phyloP scores from a whole-genome alignment of 2,888 invertebrate species.

The Apamea sordens region DNA sequence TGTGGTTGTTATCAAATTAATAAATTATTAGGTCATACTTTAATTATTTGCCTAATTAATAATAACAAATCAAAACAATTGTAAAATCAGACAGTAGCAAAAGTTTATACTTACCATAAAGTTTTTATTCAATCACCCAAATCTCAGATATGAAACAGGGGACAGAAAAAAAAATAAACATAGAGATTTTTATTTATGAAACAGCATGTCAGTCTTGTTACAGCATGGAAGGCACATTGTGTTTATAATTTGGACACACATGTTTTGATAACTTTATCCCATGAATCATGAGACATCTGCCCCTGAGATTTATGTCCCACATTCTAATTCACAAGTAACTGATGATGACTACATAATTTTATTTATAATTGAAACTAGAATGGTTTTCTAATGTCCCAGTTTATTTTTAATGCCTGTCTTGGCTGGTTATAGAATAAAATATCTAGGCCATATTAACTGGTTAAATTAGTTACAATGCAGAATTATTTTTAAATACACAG shows the following conservation, averaged over 20 bases:
- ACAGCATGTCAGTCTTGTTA: slow-evolving; percentile 64
- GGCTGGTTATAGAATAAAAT: background rate
- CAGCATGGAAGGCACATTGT: slow-evolving; percentile 70
- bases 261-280: slow-evolving; percentile 71
- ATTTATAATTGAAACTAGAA: slow-evolving; percentile 44
- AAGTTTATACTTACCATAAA: slow-evolving; percentile 15
- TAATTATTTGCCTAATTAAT: background rate
- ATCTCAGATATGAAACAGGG: slow-evolving; percentile 26
- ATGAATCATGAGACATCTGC: slow-evolving; percentile 81
- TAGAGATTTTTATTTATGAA: slow-evolving; percentile 74
- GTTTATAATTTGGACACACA: slow-evolving; percentile 77
- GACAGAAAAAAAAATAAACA: slow-evolving; percentile 76
- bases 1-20: slow-evolving; percentile 18
- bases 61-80: slow-evolving; percentile 14
- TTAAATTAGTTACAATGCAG: background rate
- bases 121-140: slow-evolving; percentile 40
- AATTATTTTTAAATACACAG: background rate
- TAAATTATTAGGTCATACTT: background rate
- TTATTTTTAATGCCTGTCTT: background rate
- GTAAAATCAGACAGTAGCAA: background rate
- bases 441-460: background rate
- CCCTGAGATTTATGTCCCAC: slow-evolving; percentile 63
- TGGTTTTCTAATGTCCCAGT: slow-evolving; percentile 29
- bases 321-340: slow-evolving; percentile 53
- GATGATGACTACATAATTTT: slow-evolving; percentile 46